Conservation (phyloP, 1,140 invertebrate species). For the Mercenaria mercenaria region DNA sequence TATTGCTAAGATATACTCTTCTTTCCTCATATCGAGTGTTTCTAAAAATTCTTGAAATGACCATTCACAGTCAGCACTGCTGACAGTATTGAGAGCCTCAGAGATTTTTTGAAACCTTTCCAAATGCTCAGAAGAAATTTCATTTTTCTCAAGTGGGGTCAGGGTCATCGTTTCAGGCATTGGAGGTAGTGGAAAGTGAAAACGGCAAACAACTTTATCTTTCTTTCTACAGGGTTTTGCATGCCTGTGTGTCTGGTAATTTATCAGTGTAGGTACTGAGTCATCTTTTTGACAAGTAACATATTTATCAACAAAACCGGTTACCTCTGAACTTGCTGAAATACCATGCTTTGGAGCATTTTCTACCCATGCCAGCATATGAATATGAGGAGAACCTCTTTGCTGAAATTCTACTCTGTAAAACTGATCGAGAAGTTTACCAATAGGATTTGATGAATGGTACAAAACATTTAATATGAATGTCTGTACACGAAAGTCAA, state of each 20-base stretch:
- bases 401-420: slow-evolving; percentile 85
- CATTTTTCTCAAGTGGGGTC: slow-evolving; percentile 2
- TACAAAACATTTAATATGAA: slow-evolving; percentile 36
- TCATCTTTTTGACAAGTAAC: slow-evolving; percentile 8
- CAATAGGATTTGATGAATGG: slow-evolving; percentile 40
- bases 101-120: no score
- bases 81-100: no score
- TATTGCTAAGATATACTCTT: background rate
- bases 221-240: slow-evolving; percentile 60
- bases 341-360: slow-evolving; percentile 75
- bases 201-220: slow-evolving; percentile 45
- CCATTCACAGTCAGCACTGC: no score
- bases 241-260: slow-evolving; percentile 66
- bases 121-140: no score
- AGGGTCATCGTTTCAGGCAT: slow-evolving; percentile 60
- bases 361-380: slow-evolving; percentile 84
- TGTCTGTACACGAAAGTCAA: slow-evolving; percentile 9
- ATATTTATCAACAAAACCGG: slow-evolving; percentile 41
- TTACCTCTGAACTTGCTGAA: background rate
- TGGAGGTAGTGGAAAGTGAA: slow-evolving; percentile 60
- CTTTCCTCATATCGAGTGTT: no score
- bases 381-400: slow-evolving; percentile 85
- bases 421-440: slow-evolving; percentile 70
- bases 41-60: no score
- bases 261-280: background rate